Evolutionary conservation across 2,888 invertebrate species (phyloP).

Genomic region (Timema cristinae): DNA sequence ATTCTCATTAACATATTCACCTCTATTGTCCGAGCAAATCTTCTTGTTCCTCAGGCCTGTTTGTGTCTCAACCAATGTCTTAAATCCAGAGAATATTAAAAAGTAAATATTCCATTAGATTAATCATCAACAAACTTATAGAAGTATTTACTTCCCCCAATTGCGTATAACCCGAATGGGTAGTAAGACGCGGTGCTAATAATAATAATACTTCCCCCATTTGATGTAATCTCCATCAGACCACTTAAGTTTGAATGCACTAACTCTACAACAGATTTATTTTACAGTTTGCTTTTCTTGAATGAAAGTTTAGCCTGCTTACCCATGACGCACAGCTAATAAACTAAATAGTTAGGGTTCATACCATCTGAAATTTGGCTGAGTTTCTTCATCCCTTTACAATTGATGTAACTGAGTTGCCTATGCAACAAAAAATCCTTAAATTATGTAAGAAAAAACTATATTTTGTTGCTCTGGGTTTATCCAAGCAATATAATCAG

Average conservation of each 20-base stretch:
- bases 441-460: background rate
- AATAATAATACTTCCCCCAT: no score
- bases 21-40: background rate
- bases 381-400: background rate
- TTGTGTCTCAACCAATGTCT: background rate
- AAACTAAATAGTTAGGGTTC: background rate
- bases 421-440: background rate
- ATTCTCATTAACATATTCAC: background rate
- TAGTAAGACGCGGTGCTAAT: no score
- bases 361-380: background rate
- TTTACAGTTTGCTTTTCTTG: no score
- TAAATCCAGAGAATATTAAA: background rate
- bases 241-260: background rate
- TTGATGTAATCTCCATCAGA: background rate
- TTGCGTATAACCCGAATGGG: no score
- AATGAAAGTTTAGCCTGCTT: background rate
- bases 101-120: background rate
- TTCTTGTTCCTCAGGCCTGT: background rate
- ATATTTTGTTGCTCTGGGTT: background rate
- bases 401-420: background rate
- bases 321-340: background rate
- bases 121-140: background rate
- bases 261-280: background rate
- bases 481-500: constrained; percentile 5
- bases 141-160: background rate